A percentile compares a stretch with the other conserved stretches of the same genome.
These are phyloP conservation scores for Pristionchus mayeri DNA, from an alignment of 2,888 invertebrate genomes.

Conservation along the genomic window DNA sequence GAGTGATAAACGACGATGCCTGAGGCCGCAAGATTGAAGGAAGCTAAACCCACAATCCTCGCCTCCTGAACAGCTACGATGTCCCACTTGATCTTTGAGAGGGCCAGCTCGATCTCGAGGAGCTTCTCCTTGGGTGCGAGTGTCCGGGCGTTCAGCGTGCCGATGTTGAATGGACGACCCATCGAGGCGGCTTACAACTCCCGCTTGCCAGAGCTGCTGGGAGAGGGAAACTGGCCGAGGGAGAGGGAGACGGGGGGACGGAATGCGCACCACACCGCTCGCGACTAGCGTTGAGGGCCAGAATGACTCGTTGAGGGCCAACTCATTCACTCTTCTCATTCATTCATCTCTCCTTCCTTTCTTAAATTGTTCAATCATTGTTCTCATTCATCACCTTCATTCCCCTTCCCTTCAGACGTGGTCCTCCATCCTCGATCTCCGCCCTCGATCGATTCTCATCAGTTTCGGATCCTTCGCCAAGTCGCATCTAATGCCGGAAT, in stretches of 20 bases:
- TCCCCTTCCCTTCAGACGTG: too few relatives aligned
- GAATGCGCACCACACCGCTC: not conserved
- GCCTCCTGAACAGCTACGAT: conserved; percentile 16
- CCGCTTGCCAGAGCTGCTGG: not conserved
- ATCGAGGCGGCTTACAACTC: conserved; percentile 21
- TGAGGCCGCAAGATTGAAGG: not conserved
- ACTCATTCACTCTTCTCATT: too few relatives aligned
- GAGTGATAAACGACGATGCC: not conserved
- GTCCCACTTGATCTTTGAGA: conserved; percentile 33
- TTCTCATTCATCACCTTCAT: too few relatives aligned
- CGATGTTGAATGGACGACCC: conserved; percentile 19
- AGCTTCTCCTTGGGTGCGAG: conserved; percentile 2
- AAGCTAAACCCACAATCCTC: not conserved
- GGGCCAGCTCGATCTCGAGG: not conserved
- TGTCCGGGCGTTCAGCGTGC: conserved; percentile 30
- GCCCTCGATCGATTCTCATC: too few relatives aligned
- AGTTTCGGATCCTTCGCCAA: too few relatives aligned
- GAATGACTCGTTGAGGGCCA: too few relatives aligned
- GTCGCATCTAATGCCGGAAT: too few relatives aligned
- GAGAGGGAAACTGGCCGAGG: not conserved
- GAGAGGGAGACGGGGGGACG: not conserved
- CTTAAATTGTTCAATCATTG: too few relatives aligned
- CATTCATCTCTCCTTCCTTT: too few relatives aligned
- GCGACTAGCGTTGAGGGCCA: not conserved
- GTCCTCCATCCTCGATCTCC: too few relatives aligned